A percentile compares a stretch with the other conserved stretches of the same genome.
Evolutionary conservation across 2,888 invertebrate species (phyloP).

Genomic region (Eudemis profundana): DNA sequence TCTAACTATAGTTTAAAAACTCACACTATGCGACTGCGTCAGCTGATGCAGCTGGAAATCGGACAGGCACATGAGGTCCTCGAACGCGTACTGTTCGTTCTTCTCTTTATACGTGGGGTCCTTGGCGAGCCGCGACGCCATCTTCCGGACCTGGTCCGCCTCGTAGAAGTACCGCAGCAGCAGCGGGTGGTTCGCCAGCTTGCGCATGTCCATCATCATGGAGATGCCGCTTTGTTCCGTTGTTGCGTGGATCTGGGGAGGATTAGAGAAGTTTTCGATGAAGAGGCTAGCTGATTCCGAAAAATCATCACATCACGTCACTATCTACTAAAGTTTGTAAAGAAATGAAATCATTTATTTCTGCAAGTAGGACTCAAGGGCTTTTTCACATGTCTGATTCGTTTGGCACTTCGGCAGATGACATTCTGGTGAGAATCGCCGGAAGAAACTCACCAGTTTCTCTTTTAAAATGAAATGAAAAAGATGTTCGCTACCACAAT

Average conservation of each 20-base stretch:
- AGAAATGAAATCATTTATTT: too few species aligned
- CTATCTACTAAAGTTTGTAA: too few species aligned
- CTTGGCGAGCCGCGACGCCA: conserved; percentile 89
- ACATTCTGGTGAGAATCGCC: too few species aligned
- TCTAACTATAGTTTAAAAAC: conserved; percentile 43
- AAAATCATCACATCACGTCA: too few species aligned
- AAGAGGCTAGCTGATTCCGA: too few species aligned
- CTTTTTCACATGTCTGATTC: too few species aligned
- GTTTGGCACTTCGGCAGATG: too few species aligned
- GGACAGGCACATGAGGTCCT: conserved; percentile 94
- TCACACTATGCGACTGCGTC: conserved; percentile 88
- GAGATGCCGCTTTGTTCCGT: conserved; percentile 88
- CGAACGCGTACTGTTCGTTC: conserved; percentile 91
- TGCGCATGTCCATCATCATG: conserved; percentile 97
- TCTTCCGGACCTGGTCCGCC: conserved; percentile 86
- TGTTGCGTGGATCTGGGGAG: conserved; percentile 77
- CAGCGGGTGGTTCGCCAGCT: conserved; percentile 97
- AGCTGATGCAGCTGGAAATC: conserved; percentile 96
- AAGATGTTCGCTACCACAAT: too few species aligned
- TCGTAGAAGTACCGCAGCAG: conserved; percentile 91
- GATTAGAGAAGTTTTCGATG: too few species aligned
- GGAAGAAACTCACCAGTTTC: too few species aligned
- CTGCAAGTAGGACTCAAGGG: too few species aligned
- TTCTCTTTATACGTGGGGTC: conserved; percentile 90
- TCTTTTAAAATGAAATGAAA: too few species aligned